Evolutionary conservation across 1,140 invertebrate species (phyloP).

Genomic region (Drosophila tani): DNA sequence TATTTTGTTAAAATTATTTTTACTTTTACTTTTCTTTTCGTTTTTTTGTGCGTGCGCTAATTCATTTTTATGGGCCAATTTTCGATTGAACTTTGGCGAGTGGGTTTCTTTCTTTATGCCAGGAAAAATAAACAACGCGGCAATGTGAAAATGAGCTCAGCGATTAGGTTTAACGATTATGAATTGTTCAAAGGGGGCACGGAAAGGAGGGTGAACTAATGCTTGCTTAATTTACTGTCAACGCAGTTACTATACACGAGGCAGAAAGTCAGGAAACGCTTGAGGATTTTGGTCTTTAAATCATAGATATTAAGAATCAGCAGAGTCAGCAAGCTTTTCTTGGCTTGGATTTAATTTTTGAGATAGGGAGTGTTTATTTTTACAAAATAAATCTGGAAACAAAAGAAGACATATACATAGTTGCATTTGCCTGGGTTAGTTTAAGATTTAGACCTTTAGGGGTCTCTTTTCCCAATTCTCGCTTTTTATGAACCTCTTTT

Average conservation of each 20-base stretch:
- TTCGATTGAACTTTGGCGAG: constrained; percentile 69
- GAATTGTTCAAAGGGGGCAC: constrained; percentile 56
- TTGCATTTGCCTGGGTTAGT: background rate
- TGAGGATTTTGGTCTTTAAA: background rate
- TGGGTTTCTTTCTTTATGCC: constrained; percentile 52
- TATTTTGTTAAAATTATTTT: constrained; percentile 66
- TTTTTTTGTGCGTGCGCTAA: constrained; percentile 41
- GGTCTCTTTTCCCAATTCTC: no score
- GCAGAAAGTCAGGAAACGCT: background rate
- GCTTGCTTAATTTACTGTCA: constrained; percentile 68
- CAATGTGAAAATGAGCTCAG: constrained; percentile 41
- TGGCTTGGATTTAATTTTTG: no score
- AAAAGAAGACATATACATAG: background rate
- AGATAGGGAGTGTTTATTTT: no score
- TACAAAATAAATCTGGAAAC: background rate
- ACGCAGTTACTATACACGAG: constrained; percentile 36
- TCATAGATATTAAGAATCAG: background rate
- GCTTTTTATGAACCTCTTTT: no score
- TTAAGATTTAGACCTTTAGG: no score
- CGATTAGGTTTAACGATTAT: constrained; percentile 74
- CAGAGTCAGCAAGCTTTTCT: background rate
- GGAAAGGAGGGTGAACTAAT: constrained; percentile 27
- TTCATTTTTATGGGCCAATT: constrained; percentile 68
- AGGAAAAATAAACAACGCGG: constrained; percentile 67
- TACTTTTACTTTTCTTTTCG: constrained; percentile 50